phyloP scores from a whole-genome alignment of 2,797 vertebrate genomes.

The Echiichthys vipera region DNA sequence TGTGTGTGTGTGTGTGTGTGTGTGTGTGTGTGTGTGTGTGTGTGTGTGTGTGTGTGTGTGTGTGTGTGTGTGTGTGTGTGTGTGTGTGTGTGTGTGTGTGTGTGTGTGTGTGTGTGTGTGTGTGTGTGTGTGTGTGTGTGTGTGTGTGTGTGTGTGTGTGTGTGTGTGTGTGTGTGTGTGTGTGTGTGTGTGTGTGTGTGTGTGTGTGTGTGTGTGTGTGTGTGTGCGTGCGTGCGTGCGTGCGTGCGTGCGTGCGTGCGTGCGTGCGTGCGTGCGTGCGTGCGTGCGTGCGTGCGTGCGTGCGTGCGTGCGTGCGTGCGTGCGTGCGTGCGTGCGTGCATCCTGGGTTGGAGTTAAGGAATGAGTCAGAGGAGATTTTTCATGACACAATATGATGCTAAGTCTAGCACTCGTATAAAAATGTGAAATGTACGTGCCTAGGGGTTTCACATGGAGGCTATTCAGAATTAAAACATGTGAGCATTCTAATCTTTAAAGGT shows the following conservation, averaged over 20 bases:
- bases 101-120: conserved; percentile 1
- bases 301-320: background rate
- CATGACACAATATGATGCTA: conserved; percentile 10
- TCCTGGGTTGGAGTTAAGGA: conserved; percentile 30
- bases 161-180: conserved; percentile 19
- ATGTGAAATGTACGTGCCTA: background rate
- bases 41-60: conserved; percentile 1
- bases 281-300: background rate
- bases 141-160: background rate
- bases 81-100: background rate
- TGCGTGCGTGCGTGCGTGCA: background rate
- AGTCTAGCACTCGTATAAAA: conserved; percentile 20
- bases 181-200: conserved; percentile 21
- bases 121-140: background rate
- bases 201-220: background rate
- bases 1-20: conserved; percentile 7
- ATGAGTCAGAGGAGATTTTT: conserved; percentile 65
- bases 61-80: conserved; percentile 1
- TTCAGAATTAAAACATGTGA: background rate
- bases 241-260: too few species aligned
- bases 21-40: conserved; percentile 10
- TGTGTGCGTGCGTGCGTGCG: conserved; percentile 13
- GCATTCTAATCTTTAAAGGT: background rate
- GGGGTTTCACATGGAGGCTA: too few species aligned
- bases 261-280: too few species aligned